Base-by-base conservation (phyloP, 2,797 vertebrate genomes). In the Fratercula arctica region DNA sequence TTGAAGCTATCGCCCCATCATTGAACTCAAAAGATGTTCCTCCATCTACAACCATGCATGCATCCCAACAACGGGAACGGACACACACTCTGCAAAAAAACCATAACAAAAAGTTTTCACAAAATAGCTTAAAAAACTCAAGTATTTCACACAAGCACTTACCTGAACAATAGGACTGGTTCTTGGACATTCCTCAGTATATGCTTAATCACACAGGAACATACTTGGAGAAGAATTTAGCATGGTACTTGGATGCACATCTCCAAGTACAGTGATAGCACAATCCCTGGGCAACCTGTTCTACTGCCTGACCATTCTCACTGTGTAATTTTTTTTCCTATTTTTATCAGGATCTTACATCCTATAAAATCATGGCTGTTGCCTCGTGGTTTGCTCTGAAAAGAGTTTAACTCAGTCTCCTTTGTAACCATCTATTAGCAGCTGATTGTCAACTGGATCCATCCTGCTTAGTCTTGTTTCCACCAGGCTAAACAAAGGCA, bases 1-100 rank as follows among this genome's bases (percentile, higher is more conserved):
- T 98, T 0, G 99, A 99, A 46, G 99, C 99, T 68, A 99, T 98
- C 26, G 99, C 99, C 23, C 99, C 99, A 25, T 99, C 99, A n/a
- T 99, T 99, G 95, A 99, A 99, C 95, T 99, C 99, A 45, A 99
- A 99, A 13, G 99, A 99, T 10, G 99, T 99, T 87, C 99, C 99
- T 35, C 99, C 99, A 68, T 99, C 99, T 23, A 99, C 98, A 96
- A 99, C 99, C 99, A 99, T 99, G 94, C 99, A 99, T 14, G 99
- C 99, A 51, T 99, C 99, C 99, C 99, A 99, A 74, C 99, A 99
- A 11, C 99, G 98, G 3, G 99, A 99, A 39, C 99, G 99, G 21
- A 99, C 98, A 37, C 98, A 99, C 93, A 99, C 98, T 96, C 99
- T 99, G 90, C 29, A 95, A 35, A 85, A 56, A 35, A 84, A 60